These are phyloP conservation scores for Icerya purchasi DNA, from an alignment of 2,888 invertebrate genomes.

Conservation along the genomic window DNA sequence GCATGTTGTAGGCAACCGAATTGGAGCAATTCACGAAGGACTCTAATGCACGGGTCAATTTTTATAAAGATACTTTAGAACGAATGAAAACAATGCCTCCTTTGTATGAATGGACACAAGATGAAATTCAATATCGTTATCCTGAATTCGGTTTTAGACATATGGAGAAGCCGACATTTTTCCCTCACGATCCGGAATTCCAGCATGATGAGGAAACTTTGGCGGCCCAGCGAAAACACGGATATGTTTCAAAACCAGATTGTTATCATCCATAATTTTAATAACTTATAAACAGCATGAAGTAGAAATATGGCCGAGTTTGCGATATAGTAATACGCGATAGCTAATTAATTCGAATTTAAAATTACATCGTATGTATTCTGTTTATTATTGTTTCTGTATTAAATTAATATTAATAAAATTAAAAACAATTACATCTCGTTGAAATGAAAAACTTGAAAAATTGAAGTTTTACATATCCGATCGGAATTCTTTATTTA, in stretches of 20 bases:
- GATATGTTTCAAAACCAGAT: background rate
- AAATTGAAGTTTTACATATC: too few species aligned
- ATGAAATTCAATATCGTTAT: background rate
- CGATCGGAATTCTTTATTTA: too few species aligned
- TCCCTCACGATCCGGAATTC: background rate
- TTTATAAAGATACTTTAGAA: background rate
- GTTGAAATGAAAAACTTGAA: too few species aligned
- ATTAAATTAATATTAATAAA: too few species aligned
- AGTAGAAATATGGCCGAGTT: too few species aligned
- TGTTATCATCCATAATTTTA: background rate
- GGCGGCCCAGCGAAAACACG: background rate
- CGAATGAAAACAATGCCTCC: background rate
- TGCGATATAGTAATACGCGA: too few species aligned
- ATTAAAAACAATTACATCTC: too few species aligned
- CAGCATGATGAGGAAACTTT: background rate
- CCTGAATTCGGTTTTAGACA: background rate
- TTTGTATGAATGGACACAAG: background rate
- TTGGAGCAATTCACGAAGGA: background rate
- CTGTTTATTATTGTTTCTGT: too few species aligned
- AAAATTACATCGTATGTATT: too few species aligned
- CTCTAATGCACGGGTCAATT: background rate
- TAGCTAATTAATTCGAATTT: too few species aligned
- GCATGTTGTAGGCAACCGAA: too few species aligned
- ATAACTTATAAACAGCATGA: too few species aligned
- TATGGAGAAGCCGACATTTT: background rate